Percentiles rank a stretch among this genome's conserved stretches.
phyloP scores from a whole-genome alignment of 2,888 invertebrate genomes.

The Saturnia japonica region DNA sequence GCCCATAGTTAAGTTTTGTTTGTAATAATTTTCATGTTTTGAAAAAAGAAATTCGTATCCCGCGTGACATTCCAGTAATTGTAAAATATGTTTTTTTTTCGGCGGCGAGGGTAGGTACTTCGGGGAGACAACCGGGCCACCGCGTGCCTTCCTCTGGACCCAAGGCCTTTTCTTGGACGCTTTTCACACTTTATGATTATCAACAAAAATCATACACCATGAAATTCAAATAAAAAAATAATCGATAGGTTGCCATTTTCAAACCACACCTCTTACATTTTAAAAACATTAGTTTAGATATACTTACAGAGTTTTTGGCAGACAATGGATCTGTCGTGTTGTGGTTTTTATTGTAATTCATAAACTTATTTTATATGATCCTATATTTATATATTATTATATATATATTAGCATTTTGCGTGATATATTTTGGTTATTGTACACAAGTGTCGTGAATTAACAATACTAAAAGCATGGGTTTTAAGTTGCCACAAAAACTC shows the following conservation, averaged over 20 bases:
- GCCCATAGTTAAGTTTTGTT: conserved; percentile 71
- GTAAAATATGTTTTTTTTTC: conserved; percentile 47
- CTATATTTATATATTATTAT: no score
- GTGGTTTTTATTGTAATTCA: no score
- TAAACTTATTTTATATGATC: no score
- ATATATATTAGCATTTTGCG: no score
- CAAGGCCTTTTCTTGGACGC: conserved; percentile 21
- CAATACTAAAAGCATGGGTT: no score
- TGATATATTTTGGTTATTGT: no score
- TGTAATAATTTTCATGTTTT: conserved; percentile 65
- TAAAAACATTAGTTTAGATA: no score
- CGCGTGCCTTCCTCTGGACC: conserved; percentile 57
- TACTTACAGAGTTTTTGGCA: no score
- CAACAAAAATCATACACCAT: not conserved
- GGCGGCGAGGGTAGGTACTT: conserved; percentile 31
- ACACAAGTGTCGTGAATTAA: no score
- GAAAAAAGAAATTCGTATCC: conserved; percentile 66
- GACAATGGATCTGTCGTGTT: no score
- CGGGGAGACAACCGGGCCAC: conserved; percentile 41
- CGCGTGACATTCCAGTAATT: conserved; percentile 81
- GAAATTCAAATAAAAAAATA: not conserved
- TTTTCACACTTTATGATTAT: conserved; percentile 1
- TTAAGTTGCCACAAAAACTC: no score
- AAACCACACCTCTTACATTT: no score
- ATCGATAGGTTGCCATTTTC: not conserved